Base-by-base conservation (phyloP, 1,140 invertebrate species). In the Arctopsyche grandis region DNA sequence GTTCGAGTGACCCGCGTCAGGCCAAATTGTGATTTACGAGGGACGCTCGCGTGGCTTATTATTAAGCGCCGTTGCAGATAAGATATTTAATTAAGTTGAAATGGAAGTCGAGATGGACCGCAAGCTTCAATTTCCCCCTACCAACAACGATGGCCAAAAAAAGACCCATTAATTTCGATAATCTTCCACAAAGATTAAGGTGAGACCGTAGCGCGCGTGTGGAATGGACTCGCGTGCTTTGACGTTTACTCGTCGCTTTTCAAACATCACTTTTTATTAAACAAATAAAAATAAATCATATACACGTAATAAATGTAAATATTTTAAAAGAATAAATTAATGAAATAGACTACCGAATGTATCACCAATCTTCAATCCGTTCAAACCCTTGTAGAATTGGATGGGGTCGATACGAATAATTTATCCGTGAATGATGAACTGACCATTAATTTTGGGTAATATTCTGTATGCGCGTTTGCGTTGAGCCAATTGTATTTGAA, bases 1-100 rank as follows among this genome's bases (percentile, higher is more conserved):
- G 26, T 69, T 0, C 24, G 56, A 73, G 56, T 73, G 78, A 79
- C 78, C 78, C 69, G 78, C 70, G 78, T 79, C 78, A 74, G 29
- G 29, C n/a, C 19, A 63, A 66, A 79, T 79, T 79, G 78, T 79
- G 78, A 79, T 79, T 79, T 79, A 79, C 78, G 78, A 74, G 69
- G 69, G 69, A 29, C 52, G 71, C 29, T 46, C 43, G 76, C 66
- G 76, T 70, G 74, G 74, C 58, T 76, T 76, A 69, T 77, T 77
- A 70, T 77, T 77, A 77, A 63, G 76, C 76, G 76, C 58, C 44
- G 38, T 76, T 48, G 56, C 74, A 76, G 74, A 76, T 76, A 76
- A 76, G 26, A 63, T 26, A 76, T 76, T 76, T 76, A 76, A 76
- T 76, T 76, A 76, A 76, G 58, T 46, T 24, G 26, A 76, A 76